Base-by-base conservation (phyloP, 1,140 invertebrate genomes). In the Pogonus chalceus region DNA sequence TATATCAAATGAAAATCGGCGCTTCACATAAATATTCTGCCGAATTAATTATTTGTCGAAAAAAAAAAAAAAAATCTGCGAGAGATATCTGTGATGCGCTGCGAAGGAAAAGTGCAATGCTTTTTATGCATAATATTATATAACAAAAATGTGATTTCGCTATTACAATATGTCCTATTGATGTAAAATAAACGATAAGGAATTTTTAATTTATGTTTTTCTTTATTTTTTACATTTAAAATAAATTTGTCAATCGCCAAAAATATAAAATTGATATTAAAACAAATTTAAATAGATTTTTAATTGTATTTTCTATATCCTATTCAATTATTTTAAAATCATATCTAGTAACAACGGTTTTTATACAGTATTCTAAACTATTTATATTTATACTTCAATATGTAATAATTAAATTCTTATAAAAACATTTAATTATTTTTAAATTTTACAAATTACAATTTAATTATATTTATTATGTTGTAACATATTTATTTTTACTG, bases 51-150 rank as follows among this genome's bases (percentile, higher is more conserved):
- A 7, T 31, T 4, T 31, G 26, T 31, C 4, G 7, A 31, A 31
- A 31, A 31, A 7, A 7, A 14, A 31, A 4, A 31, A 14, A 31
- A 31, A 31, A 31, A 31, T 31, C n/a, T 31, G 26, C 26, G 26
- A 31, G n/a, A n/a, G 26, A 31, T 65, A 64, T 66, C 65, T 66
- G 65, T 66, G 65, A 66, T 66, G 60, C 60, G 61, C 58, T 64
- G 59, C 49, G 56, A 59, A 59, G 65, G 65, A 59, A 65, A 64
- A 66, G 65, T 66, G 65, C 65, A 66, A 66, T 66, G 65, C 63
- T 66, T 66, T 63, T 57, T 59, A 60, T 57, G 53, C 58, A 63
- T 51, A n/a, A n/a, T n/a, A n/a, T n/a, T n/a, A 58, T 56, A 56
- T 60, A 60, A 54, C 52, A 53, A 56, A 58, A 59, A 65, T 66